Base-by-base conservation (phyloP, 1,140 invertebrate species). In the Drosophila pachea region DNA sequence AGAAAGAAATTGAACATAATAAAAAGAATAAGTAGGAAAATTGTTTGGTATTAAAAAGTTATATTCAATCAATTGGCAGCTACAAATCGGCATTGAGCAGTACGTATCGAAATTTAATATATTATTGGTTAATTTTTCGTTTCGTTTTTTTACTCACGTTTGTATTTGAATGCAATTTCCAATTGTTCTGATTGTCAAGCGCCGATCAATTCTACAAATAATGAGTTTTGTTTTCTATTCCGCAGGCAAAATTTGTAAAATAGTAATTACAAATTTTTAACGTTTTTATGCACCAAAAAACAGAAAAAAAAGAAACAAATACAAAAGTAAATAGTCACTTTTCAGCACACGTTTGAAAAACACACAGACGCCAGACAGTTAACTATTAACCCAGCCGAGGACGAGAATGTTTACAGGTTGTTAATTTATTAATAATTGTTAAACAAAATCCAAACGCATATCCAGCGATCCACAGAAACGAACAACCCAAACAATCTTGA, bases 181-280 rank as follows among this genome's bases (percentile, higher is more conserved):
- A 14, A 64, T 49, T 29, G 29, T 50, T 14, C n/a, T 7, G 9
- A 7, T 5, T 53, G 7, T 7, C 5, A 36, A 54, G 12, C n/a
- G 16, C 16, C n/a, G 11, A 36, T 22, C 56, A 45, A 40, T 42
- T 49, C 5, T 61, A 62, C 22, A 70, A 67, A 63, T 72, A 86
- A 86, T 60, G 33, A 42, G 49, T 60, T 67, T 55, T 58, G 7
- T 68, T 67, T 72, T 81, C 59, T 86, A 69, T 58, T 78, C 62
- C 82, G 47, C 81, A 86, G 81, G 81, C 81, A 86, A 86, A 77
- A 45, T 66, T 86, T 86, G 81, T 86, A 86, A 81, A 76, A 67
- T 69, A 61, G 40, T 52, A 52, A 75, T 48, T 47, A 55, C 53
- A 78, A 73, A 42, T 68, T 86, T 86, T 73, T 67, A 70, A 76